Evolutionary conservation across 2,797 vertebrate species (phyloP).

Genomic region (Rhabdomys pumilio): DNA sequence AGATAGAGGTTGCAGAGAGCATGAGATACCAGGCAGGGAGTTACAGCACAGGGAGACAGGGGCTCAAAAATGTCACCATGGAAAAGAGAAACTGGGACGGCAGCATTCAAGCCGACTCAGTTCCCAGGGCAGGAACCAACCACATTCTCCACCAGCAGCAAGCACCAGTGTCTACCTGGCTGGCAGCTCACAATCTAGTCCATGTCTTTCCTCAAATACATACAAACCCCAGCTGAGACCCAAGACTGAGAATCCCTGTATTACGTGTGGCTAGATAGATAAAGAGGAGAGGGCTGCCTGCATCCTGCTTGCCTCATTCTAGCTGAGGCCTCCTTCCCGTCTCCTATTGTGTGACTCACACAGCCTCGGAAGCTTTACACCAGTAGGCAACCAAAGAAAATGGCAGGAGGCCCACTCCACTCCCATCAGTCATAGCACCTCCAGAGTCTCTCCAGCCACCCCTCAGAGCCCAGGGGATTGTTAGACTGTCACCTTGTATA

Average conservation of each 20-base stretch:
- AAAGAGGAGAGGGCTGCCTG: not conserved
- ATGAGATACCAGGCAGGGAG: too few species aligned
- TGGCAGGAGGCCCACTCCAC: not conserved
- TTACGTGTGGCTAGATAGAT: rapidly evolving
- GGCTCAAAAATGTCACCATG: not conserved
- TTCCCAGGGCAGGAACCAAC: too few species aligned
- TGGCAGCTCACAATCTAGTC: not conserved
- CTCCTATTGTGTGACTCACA: not conserved
- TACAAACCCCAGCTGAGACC: not conserved
- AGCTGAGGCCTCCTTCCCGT: not conserved
- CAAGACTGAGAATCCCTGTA: not conserved
- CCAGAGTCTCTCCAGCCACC: not conserved
- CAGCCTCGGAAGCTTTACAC: not conserved
- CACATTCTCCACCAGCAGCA: not conserved
- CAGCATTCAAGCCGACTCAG: not conserved
- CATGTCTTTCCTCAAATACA: too few species aligned
- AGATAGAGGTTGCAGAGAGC: not conserved
- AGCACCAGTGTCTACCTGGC: not conserved
- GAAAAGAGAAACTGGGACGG: not conserved
- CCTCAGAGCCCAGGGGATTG: not conserved
- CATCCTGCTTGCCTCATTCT: not conserved
- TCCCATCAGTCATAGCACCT: not conserved
- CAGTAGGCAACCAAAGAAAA: too few species aligned
- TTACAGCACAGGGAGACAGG: not conserved
- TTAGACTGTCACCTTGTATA: not conserved